A percentile compares a stretch with the other conserved stretches of the same genome.
Evolutionary conservation across 2,797 vertebrate species (phyloP).

Genomic region (Cuculus canorus): DNA sequence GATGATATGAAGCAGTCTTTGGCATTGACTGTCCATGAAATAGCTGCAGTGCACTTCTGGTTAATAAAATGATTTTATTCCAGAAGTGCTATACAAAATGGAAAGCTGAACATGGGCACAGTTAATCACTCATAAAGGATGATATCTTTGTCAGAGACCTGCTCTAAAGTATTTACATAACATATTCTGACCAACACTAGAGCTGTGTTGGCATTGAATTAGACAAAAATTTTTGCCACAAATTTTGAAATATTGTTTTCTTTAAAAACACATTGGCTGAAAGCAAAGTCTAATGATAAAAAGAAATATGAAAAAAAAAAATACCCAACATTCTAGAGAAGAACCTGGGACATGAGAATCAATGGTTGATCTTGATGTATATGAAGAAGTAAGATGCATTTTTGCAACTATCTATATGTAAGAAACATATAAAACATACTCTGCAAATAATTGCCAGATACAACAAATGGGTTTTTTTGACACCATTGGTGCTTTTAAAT

Average conservation of each 20-base stretch:
- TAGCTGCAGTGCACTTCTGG: not conserved
- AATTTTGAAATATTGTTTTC: not conserved
- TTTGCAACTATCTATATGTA: not conserved
- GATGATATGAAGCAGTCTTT: not conserved
- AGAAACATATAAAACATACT: not conserved
- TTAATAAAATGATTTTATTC: not conserved
- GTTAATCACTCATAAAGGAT: not conserved
- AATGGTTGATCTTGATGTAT: not conserved
- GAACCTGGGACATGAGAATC: not conserved
- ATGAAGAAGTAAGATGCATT: not conserved
- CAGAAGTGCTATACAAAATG: not conserved
- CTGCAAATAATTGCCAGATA: not conserved
- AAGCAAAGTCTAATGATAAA: no score
- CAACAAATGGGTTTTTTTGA: rapidly evolving
- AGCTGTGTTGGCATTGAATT: not conserved
- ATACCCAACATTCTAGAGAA: not conserved
- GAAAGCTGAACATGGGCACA: not conserved
- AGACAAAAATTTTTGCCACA: not conserved
- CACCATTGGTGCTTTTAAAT: not conserved
- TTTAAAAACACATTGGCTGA: not conserved
- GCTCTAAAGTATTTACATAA: not conserved
- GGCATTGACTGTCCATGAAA: not conserved
- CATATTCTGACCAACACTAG: not conserved
- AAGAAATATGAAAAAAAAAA: not conserved
- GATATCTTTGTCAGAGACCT: not conserved